These are phyloP conservation scores for Rhopalosiphum padi DNA, from an alignment of 1,140 invertebrate genomes.

Conservation along the genomic window DNA sequence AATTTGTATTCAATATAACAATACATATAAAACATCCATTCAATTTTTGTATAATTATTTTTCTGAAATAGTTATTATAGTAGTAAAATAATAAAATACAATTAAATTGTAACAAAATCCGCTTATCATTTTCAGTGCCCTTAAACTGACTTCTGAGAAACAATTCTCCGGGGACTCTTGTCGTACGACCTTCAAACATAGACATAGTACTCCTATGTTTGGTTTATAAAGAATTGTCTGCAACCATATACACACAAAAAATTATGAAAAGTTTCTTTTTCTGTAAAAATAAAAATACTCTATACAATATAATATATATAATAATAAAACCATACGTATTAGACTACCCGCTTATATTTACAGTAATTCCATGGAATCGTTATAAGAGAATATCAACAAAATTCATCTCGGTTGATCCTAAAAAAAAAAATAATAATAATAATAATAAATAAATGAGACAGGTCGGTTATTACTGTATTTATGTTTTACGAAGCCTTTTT, in stretches of 20 bases:
- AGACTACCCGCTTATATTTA: neutral
- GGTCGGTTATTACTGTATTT: conserved; percentile 36
- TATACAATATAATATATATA: no score
- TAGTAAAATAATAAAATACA: neutral
- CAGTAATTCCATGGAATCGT: neutral
- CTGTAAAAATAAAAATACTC: neutral
- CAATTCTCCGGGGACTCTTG: neutral
- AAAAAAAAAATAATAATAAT: neutral
- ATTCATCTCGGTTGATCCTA: neutral
- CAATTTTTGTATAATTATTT: neutral
- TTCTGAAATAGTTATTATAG: neutral
- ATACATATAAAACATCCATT: neutral
- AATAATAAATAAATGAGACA: conserved; percentile 16
- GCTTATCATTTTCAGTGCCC: neutral
- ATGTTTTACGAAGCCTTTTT: neutral
- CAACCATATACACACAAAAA: neutral
- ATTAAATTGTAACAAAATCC: neutral
- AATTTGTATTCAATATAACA: neutral
- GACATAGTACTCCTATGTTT: neutral
- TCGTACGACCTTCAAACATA: neutral
- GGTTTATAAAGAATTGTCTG: neutral
- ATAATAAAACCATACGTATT: neutral
- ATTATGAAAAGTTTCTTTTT: neutral
- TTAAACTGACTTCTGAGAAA: neutral
- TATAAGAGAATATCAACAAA: neutral